A percentile compares a stretch with the other conserved stretches of the same genome.
These are phyloP conservation scores for Cyprinodon diabolis DNA, from an alignment of 2,797 vertebrate genomes.

Conservation along the genomic window DNA sequence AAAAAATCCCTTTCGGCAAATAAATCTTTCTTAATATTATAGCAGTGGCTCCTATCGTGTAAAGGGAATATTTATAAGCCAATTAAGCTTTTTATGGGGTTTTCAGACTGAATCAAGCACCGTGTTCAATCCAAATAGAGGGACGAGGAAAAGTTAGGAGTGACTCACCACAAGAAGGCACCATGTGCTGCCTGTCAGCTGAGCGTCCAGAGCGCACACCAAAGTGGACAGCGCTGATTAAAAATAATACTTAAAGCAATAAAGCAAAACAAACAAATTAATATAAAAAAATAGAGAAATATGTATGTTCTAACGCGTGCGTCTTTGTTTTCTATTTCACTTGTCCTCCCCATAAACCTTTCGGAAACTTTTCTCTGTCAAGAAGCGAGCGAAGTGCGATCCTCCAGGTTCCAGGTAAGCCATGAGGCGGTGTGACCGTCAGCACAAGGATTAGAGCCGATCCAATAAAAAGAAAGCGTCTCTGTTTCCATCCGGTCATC, in stretches of 20 bases:
- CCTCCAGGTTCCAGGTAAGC: conserved; percentile 24
- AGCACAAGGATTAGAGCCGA: conserved; percentile 58
- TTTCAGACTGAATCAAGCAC: no score
- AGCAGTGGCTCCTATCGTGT: not conserved
- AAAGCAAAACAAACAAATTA: not conserved
- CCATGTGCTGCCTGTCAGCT: conserved; percentile 48
- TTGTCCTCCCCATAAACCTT: not conserved
- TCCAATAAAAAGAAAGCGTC: conserved; percentile 57
- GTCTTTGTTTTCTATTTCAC: not conserved
- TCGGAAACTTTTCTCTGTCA: not conserved
- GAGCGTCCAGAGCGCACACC: conserved; percentile 33
- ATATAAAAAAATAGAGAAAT: not conserved
- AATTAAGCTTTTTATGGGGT: not conserved
- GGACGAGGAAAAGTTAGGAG: conserved; percentile 40
- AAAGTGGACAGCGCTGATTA: not conserved
- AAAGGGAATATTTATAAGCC: not conserved
- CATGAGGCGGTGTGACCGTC: conserved; percentile 24
- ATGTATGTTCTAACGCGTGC: no score
- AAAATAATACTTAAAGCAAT: not conserved
- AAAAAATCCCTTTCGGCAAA: not conserved
- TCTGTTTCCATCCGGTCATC: conserved; percentile 9
- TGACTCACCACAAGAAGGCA: conserved; percentile 61
- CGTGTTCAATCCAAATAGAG: not conserved
- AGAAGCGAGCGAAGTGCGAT: conserved; percentile 7
- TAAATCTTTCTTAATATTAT: not conserved